Conservation (phyloP, 1,140 invertebrate genomes). For the Drosophila carrolli region DNA sequence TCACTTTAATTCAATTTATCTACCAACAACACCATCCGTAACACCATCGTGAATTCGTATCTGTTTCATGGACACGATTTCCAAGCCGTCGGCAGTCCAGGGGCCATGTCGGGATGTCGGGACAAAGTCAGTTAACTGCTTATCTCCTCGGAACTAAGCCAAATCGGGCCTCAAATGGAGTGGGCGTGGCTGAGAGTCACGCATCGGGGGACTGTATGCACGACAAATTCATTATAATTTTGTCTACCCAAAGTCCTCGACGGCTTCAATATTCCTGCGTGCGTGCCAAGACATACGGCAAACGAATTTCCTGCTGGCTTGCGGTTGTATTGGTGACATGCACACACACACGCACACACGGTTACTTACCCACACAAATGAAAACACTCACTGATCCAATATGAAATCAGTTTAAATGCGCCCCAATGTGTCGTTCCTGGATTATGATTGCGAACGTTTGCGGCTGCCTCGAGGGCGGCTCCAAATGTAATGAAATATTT, state of each 20-base stretch:
- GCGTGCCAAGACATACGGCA: slow-evolving; percentile 71
- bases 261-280: slow-evolving; percentile 56
- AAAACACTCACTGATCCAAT: slow-evolving; percentile 52
- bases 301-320: slow-evolving; percentile 51
- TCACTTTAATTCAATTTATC: slow-evolving; percentile 81
- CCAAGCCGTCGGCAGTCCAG: slow-evolving; percentile 38
- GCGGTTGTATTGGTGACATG: slow-evolving; percentile 23
- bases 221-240: slow-evolving; percentile 82
- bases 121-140: slow-evolving; percentile 74
- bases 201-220: slow-evolving; percentile 55
- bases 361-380: slow-evolving; percentile 2
- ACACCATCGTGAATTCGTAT: slow-evolving; percentile 47
- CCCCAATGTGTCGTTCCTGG: slow-evolving; percentile 77
- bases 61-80: slow-evolving; percentile 52
- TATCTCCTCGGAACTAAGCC: slow-evolving; percentile 66
- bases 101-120: slow-evolving; percentile 37
- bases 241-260: slow-evolving; percentile 25
- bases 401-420: slow-evolving; percentile 80
- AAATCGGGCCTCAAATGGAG: slow-evolving; percentile 53
- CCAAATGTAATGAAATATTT: slow-evolving; percentile 21
- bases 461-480: slow-evolving; percentile 33
- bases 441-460: slow-evolving; percentile 68
- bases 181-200: slow-evolving; percentile 37
- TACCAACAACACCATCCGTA: slow-evolving; percentile 43
- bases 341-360: slow-evolving; percentile 7